These are phyloP conservation scores for Pitangus sulphuratus DNA, from an alignment of 2,797 vertebrate species.

Conservation along the genomic window DNA sequence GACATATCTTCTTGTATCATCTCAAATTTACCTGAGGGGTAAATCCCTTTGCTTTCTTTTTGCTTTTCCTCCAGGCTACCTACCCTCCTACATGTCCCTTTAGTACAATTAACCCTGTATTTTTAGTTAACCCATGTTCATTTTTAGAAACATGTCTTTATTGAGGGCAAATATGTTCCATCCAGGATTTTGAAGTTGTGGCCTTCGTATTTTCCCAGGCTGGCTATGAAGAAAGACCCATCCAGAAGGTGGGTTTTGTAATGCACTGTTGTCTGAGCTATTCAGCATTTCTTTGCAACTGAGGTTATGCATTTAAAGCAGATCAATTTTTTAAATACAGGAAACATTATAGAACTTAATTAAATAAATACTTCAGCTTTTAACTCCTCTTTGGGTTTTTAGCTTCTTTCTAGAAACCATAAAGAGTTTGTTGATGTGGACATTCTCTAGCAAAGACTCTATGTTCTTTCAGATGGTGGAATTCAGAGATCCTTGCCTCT, in stretches of 20 bases:
- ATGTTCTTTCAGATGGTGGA: not conserved
- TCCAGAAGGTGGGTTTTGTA: not conserved
- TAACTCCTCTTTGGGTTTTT: not conserved
- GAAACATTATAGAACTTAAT: not conserved
- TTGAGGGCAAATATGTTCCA: not conserved
- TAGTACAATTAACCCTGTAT: not conserved
- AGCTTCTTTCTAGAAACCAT: not conserved
- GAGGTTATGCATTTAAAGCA: not conserved
- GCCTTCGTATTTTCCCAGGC: not conserved
- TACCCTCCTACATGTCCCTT: not conserved
- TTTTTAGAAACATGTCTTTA: not conserved
- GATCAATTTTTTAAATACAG: not conserved
- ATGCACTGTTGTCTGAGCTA: not conserved
- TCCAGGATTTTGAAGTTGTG: not conserved
- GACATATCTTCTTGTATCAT: accelerated
- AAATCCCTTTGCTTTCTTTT: not conserved
- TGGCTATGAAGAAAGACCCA: not conserved
- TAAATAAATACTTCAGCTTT: not conserved
- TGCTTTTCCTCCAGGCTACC: not conserved
- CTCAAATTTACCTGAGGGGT: not conserved
- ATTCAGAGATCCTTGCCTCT: not conserved
- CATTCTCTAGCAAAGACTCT: not conserved
- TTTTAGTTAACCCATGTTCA: not conserved
- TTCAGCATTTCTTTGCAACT: not conserved
- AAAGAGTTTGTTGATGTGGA: not conserved